These are phyloP conservation scores for Paradoxurus hermaphroditus DNA, from an alignment of 2,113 vertebrate genomes.

Conservation along the genomic window DNA sequence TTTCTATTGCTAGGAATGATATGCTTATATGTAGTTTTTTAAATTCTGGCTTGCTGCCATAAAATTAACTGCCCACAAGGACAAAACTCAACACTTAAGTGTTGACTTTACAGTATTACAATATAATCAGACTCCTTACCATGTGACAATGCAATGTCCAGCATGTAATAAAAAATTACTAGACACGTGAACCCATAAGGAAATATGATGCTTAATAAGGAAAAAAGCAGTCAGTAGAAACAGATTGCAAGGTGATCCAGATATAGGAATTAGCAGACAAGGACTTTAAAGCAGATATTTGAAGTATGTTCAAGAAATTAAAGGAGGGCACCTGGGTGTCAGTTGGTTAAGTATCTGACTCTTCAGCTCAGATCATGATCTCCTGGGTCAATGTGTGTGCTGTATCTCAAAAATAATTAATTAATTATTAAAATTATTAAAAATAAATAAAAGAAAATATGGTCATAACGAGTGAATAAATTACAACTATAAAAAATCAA, in stretches of 20 bases:
- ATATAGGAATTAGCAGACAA: background rate
- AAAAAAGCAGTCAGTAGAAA: slow-evolving; percentile 17
- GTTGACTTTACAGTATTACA: background rate
- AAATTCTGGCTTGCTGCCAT: background rate
- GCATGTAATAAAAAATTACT: background rate
- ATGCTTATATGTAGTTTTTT: background rate
- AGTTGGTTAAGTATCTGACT: too few species aligned
- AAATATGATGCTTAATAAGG: background rate
- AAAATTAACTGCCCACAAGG: background rate
- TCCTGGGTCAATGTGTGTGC: too few species aligned
- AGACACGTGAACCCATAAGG: background rate
- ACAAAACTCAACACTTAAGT: background rate
- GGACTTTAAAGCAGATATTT: background rate
- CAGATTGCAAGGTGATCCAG: background rate
- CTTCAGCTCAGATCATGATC: too few species aligned
- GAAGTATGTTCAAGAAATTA: background rate
- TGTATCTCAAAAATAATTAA: too few species aligned
- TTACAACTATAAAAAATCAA: background rate
- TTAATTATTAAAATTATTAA: too few species aligned
- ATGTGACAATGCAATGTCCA: background rate
- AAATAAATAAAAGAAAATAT: background rate
- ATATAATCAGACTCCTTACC: background rate
- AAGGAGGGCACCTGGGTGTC: background rate
- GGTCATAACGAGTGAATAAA: background rate
- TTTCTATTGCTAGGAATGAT: background rate